phyloP scores from a whole-genome alignment of 2,888 invertebrate species.

The Acleris literana region DNA sequence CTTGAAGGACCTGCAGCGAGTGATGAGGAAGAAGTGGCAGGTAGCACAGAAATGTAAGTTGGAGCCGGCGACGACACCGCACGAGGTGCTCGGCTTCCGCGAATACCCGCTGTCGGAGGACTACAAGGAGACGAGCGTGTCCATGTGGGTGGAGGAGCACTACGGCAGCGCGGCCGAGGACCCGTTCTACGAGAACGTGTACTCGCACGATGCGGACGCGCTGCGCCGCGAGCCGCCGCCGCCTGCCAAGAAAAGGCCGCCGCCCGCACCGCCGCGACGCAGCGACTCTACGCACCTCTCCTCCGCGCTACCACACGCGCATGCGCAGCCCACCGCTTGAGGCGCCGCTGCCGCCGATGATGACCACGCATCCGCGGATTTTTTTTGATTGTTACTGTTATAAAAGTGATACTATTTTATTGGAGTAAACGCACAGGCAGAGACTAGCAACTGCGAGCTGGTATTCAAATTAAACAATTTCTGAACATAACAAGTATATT shows the following conservation, averaged over 20 bases:
- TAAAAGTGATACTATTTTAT: conserved; percentile 9
- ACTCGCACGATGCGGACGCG: conserved; percentile 52
- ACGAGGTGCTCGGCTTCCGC: conserved; percentile 95
- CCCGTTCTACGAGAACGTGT: conserved; percentile 91
- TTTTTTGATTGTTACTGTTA: neutral
- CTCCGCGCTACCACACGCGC: conserved; percentile 47
- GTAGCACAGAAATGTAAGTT: conserved; percentile 96
- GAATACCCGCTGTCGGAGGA: conserved; percentile 90
- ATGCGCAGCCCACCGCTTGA: conserved; percentile 64
- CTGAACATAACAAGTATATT: neutral
- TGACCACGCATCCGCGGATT: neutral
- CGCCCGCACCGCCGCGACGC: conserved; percentile 95
- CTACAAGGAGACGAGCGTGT: conserved; percentile 92
- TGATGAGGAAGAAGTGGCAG: conserved; percentile 97
- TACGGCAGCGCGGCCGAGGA: conserved; percentile 85
- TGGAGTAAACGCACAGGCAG: conserved; percentile 14
- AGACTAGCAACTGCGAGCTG: conserved; percentile 5
- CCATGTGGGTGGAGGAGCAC: conserved; percentile 95
- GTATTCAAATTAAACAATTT: conserved; percentile 14
- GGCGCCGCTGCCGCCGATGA: conserved; percentile 33
- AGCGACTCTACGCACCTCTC: conserved; percentile 94
- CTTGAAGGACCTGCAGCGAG: conserved; percentile 93
- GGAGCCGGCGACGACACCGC: conserved; percentile 94
- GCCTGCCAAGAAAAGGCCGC: conserved; percentile 88
- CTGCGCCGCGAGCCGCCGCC: conserved; percentile 65